Evolutionary conservation across 2,797 vertebrate genomes (phyloP), one percentile per base, ranked within the genome.

Genomic region (Tokudaia muenninki): DNA sequence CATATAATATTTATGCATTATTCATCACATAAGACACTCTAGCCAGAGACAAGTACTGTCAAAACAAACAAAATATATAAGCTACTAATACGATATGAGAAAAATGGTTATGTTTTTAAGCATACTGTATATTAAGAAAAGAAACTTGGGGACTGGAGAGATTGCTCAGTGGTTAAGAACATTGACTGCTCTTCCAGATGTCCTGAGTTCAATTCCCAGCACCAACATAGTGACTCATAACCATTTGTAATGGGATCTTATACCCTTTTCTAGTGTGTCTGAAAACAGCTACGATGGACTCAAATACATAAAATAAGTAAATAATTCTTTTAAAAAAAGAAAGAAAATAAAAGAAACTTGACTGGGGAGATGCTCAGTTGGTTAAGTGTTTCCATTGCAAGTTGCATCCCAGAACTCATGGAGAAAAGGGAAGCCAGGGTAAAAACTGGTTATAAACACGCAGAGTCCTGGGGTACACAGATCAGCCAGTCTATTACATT

Each of bases 11-110:
- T 84, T 82, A 61, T 95, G 57, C 7, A 57, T 74, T 29, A 94
- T 96, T 90, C 87, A 93, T 95, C 65, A 41, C 47, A 93, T 88
- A 91, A 84, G 61, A 87, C 2, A 80, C 67, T 59, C 34, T 70
- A 21, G 22, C 59, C 87, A 90, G 37, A 80, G 26, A 89, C 96
- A 82, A 44, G 22, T 14, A 93, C 57, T 91, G n/a, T 92, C 22
- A 94, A 96, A 97, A 94, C 82, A 59, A 95, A 37, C 52, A 92
- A 92, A 91, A 92, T 63, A 13, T 1, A 89, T 92, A 59, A 94
- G 22, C 74, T 41, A 63, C 44, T 79, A 22, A 59, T 17, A 96
- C 61, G 4, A 59, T 37, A 55, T 72, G 41, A 86, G 11, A 92
- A 77, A 90, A 34, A 95, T 86, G 31, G 55, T 9, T 90, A 83